Conservation (phyloP, 2,797 vertebrate genomes). For the Calcarius lapponicus region DNA sequence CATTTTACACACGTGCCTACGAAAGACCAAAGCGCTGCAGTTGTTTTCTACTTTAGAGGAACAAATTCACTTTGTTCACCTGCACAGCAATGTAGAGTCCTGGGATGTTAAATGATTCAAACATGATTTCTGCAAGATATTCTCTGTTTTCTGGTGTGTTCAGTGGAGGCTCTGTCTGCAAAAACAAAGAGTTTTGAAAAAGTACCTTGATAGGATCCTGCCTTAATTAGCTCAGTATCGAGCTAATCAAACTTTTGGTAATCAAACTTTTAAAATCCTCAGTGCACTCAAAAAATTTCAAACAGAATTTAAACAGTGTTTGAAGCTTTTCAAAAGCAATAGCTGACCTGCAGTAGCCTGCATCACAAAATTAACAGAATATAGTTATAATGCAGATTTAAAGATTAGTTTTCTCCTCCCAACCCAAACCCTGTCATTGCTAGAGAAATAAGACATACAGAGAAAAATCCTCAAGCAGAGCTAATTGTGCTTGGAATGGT, state of each 20-base stretch:
- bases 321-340: not conserved
- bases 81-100: constrained; percentile 87
- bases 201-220: not conserved
- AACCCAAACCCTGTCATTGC: not conserved
- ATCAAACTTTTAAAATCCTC: not conserved
- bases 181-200: not conserved
- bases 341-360: not conserved
- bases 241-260: not conserved
- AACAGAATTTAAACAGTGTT: not conserved
- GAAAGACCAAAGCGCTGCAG: not conserved
- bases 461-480: not conserved
- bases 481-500: not conserved
- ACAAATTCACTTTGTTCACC: constrained; percentile 65
- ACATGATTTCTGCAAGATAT: constrained; percentile 96
- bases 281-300: not conserved
- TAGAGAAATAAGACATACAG: not conserved
- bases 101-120: constrained; percentile 88
- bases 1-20: rapidly evolving
- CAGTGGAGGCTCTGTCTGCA: constrained; percentile 91
- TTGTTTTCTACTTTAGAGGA: not conserved
- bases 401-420: not conserved
- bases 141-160: constrained; percentile 95
- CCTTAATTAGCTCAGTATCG: not conserved
- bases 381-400: not conserved
- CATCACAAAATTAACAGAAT: not conserved